Percentiles rank a stretch among this genome's conserved stretches.
These are phyloP conservation scores for Peribatodes rhomboidaria DNA, from an alignment of 2,888 invertebrate species.

Conservation along the genomic window DNA sequence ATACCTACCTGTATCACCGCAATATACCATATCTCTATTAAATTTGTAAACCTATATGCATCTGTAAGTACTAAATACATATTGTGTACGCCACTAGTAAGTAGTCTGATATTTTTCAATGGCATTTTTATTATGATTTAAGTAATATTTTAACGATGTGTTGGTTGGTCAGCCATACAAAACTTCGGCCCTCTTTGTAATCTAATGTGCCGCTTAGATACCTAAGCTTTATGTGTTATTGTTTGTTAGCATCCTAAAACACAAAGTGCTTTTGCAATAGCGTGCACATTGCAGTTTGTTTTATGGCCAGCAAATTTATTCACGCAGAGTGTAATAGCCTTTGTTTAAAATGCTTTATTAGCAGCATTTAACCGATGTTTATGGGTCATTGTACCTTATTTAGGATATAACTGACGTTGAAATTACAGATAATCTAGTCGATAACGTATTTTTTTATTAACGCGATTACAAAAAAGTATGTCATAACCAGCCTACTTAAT, in stretches of 20 bases:
- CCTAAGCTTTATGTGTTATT: conserved; percentile 1
- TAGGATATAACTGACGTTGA: conserved; percentile 50
- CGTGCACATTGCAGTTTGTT: conserved; percentile 9
- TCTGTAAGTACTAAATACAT: no score
- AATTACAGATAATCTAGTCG: conserved; percentile 34
- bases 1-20: neutral
- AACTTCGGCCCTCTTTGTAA: neutral
- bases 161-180: neutral
- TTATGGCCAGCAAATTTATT: conserved; percentile 26
- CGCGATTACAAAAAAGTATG: no score
- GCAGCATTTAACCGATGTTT: conserved; percentile 51
- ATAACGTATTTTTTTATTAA: neutral
- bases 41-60: neutral
- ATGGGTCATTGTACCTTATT: conserved; percentile 62
- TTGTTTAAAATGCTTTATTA: conserved; percentile 50
- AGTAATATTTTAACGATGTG: no score
- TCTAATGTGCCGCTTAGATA: neutral
- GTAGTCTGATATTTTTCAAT: no score
- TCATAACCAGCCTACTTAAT: no score
- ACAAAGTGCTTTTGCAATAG: conserved; percentile 13
- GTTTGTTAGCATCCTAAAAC: neutral
- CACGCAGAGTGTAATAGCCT: conserved; percentile 35
- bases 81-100: no score
- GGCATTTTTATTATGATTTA: no score
- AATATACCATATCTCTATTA: neutral